A percentile compares a stretch with the other conserved stretches of the same genome.
Conservation (phyloP, 37 sponge, comb jelly and placozoan genomes). For the Geodia barretti region DNA sequence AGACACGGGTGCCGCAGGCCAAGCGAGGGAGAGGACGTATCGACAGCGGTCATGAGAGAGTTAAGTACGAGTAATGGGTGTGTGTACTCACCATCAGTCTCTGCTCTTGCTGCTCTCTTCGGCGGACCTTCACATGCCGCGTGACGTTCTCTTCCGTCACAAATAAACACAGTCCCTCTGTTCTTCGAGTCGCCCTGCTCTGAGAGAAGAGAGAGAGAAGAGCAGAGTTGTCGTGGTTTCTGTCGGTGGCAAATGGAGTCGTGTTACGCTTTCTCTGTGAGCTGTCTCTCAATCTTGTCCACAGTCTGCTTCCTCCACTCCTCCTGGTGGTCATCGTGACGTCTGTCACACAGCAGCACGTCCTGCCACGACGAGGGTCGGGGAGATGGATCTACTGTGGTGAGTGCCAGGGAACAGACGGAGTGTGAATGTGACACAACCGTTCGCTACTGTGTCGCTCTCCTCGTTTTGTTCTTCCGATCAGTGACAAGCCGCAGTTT, state of each 20-base stretch:
- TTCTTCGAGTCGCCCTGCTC: conserved; percentile 63
- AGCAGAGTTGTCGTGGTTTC: neutral
- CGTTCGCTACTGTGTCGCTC: conserved; percentile 42
- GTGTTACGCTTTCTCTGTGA: conserved; percentile 57
- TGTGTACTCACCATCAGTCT: conserved; percentile 48
- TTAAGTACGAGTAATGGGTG: neutral
- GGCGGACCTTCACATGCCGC: conserved; percentile 60
- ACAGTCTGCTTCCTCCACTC: conserved; percentile 82
- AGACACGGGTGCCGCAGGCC: neutral
- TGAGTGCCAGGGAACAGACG: neutral
- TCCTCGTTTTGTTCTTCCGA: conserved; percentile 19
- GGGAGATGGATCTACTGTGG: too few relatives aligned
- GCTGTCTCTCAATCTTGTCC: conserved; percentile 36
- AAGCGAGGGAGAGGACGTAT: neutral
- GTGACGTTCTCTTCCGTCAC: conserved; percentile 71
- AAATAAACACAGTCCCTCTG: conserved; percentile 73
- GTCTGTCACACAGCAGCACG: conserved; percentile 48
- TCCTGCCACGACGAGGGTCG: conserved; percentile 20
- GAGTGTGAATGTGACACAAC: neutral
- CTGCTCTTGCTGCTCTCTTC: conserved; percentile 56
- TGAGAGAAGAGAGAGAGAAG: neutral
- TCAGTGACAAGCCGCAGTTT: conserved; percentile 35
- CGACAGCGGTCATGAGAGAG: neutral
- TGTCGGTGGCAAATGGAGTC: too few relatives aligned
- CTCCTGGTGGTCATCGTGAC: conserved; percentile 43